Base-by-base conservation (phyloP, 2,797 vertebrate genomes). In the Rhynchotus rufescens region DNA sequence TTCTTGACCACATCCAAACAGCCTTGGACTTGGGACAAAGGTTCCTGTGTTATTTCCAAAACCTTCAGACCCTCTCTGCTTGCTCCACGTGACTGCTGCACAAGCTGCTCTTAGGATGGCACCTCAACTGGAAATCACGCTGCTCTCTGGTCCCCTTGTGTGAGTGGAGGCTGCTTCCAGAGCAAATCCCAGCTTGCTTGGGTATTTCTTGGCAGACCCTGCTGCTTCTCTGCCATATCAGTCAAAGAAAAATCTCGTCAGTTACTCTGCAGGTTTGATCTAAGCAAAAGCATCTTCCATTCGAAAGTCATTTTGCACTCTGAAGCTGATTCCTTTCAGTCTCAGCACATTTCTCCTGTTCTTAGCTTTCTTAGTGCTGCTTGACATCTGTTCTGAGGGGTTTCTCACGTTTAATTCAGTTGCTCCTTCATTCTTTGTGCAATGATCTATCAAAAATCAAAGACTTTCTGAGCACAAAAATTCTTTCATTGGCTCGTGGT, bases 241-340 rank as follows among this genome's bases (percentile, higher is more conserved):
- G 12, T 56, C 16, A 56, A 56, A n/a, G 52, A 19, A 30, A 54
- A 19, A 56, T 30, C 52, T 56, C 28, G 14, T n/a, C 28, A 56
- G 52, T 7, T 56, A n/a, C 17, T 56, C 52, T 56, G 9, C 30
- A n/a, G 16, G 10, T 56, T 56, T 56, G 10, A n/a, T 56, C 28
- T 56, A 10, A 12, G 28, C 30, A 30, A n/a, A n/a, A 11, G 28
- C 52, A 56, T 30, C 52, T 56, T 56, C 28, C n/a, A n/a, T 56
- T 56, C n/a, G 52, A 56, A n/a, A n/a, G 52, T n/a, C 28, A 56
- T 56, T 86, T 64, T 8, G 1, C 0, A 0, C 22, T 49, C 42
- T 25, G 28, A 47, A 40, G 36, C 25, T 21, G 21, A 4, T 45
- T 15, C 2, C 74, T 92, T 78, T 20, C 15, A 56, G 54, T 21